Evolutionary conservation across 2,797 vertebrate species (phyloP), one percentile per base, ranked within the genome.

Genomic region (Sebastes vulpes): DNA sequence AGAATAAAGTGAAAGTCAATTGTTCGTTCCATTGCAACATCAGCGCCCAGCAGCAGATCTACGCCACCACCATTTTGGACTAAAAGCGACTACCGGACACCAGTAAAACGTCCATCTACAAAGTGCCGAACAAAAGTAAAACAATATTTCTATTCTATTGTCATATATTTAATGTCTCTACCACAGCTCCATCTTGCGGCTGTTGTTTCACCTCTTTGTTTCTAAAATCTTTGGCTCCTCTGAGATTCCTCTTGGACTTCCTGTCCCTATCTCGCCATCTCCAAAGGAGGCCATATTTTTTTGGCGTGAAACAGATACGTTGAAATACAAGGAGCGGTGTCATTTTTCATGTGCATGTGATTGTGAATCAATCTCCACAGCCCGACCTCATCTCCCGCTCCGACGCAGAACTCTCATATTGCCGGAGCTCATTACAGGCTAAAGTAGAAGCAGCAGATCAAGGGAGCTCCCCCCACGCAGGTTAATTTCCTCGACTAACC

Each of bases 401-500:
- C 23, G 79, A 78, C 79, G 72, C 74, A 77, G 53, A 82, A 53
- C 72, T 94, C 91, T 93, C 87, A 75, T 81, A 87, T 94, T 93
- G 84, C 92, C 60, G 16, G 70, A 81, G 4, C 90, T 91, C 92
- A 93, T 93, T 94, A 91, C 71, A 71, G 89, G 88, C 88, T 90
- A 26, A 87, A 83, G 90, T 48, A 79, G 87, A 91, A 68, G 77
- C 77, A 77, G 76, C 65, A 91, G 93, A 95, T 95, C 91, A 95
- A 93, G 92, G 88, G 74, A 77, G 77, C 79, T 80, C 83, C 76
- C 76, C 70, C 89, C 29, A 18, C 5, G 88, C 88, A 89, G 86
- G 88, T 95, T 94, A 92, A 94, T 95, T 94, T 93, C 90, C 93
- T 93, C 88, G 52, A 85, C 89, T 84, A 91, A 90, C 87, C 81